Conservation (phyloP, 2,888 invertebrate species). For the Pseudeuparius sepicola region DNA sequence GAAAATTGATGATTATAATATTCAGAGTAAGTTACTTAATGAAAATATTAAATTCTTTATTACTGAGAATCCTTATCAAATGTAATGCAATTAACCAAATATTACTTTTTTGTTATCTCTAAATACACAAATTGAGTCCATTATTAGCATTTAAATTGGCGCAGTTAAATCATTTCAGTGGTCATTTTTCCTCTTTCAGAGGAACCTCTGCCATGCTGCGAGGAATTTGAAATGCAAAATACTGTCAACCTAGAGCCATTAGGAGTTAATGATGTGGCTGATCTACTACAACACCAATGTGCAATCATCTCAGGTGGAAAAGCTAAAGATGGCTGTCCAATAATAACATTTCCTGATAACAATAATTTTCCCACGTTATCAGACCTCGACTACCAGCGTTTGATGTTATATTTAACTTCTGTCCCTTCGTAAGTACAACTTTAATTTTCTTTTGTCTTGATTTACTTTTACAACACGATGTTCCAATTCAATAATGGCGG, state of each 20-base stretch:
- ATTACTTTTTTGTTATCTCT: no score
- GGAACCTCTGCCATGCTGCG: constrained; percentile 29
- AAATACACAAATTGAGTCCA: no score
- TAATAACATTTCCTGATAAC: constrained; percentile 91
- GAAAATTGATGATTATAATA: no score
- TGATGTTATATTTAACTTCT: constrained; percentile 89
- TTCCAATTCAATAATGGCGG: no score
- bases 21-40: no score
- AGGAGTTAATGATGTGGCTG: constrained; percentile 71
- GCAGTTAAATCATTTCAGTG: no score
- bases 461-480: neutral
- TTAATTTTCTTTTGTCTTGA: neutral
- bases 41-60: no score
- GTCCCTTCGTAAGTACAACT: constrained; percentile 84
- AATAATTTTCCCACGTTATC: constrained; percentile 75
- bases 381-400: constrained; percentile 81
- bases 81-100: no score
- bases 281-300: constrained; percentile 78
- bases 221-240: constrained; percentile 35
- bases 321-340: constrained; percentile 85
- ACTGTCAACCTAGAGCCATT: constrained; percentile 40
- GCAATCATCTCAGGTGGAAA: constrained; percentile 88
- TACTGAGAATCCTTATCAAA: no score
- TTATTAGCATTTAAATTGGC: no score
- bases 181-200: constrained; percentile 35